Evolutionary conservation across 2,888 invertebrate species (phyloP), one percentile per base, ranked within the genome.

Genomic region (Parnassius orleans): DNA sequence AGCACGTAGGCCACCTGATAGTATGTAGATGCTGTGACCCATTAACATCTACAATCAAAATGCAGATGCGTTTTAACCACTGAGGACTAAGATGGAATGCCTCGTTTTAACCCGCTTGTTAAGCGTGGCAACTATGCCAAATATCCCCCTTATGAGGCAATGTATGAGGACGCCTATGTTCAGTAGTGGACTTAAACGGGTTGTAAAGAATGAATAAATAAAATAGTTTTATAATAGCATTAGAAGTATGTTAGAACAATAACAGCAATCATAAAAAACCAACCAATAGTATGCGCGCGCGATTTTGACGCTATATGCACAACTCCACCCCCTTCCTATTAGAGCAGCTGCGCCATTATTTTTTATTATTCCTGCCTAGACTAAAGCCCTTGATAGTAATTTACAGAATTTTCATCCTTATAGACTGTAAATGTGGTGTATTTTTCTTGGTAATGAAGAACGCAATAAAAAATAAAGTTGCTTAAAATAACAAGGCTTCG

Each of bases 261-360:
- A 58, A 55, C 33, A 12, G 46, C 50, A 51, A 54, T 15, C 24
- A 33, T 42, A n/a, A 3, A 24, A 14, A 48, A 44, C 15, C 44
- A 43, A 51, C 63, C 63, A 63, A 63, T 63, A 41, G 51, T 50
- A 57, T 57, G 62, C 53, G 57, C 53, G 19, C 42, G 53, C 58
- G 63, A 15, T 54, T 33, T 51, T 51, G n/a, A 14, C 58, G 43
- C 53, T 50, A 48, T 14, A 63, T 41, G 44, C 57, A n/a, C 41
- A 63, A 63, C 63, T 58, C 58, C 58, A 50, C 62, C 62, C 57
- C 51, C 41, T 54, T 55, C 19, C 57, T 50, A 47, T 24, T 12
- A 44, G 54, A 54, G 50, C 63, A 63, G 63, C 63, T 63, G 63
- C 46, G 55, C 24, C 14, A 42, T 44, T 54, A 54, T 58, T 62